Conservation (phyloP, 2,888 invertebrate genomes). For the Acronicta aceris region DNA sequence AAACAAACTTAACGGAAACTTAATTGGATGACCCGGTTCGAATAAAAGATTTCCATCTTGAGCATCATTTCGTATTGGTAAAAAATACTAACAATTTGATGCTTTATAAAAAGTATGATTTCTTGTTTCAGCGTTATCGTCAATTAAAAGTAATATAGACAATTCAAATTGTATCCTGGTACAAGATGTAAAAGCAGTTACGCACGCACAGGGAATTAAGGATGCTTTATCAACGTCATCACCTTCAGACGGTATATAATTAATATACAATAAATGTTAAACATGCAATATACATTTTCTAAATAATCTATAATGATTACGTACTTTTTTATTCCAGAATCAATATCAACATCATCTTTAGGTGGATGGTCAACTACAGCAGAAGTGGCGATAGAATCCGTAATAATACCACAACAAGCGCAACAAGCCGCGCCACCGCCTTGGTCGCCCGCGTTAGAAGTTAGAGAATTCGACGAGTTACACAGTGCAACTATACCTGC, state of each 20-base stretch:
- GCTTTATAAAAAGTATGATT: slow-evolving; percentile 37
- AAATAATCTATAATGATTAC: slow-evolving; percentile 24
- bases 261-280: slow-evolving; percentile 8
- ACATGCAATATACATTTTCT: neutral
- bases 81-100: slow-evolving; percentile 25
- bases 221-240: slow-evolving; percentile 90
- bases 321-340: slow-evolving; percentile 88
- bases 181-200: slow-evolving; percentile 96
- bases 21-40: slow-evolving; percentile 76
- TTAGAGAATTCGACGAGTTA: slow-evolving; percentile 95
- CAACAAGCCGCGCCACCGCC: slow-evolving; percentile 94
- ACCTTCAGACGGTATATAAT: slow-evolving; percentile 81
- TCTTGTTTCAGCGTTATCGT: slow-evolving; percentile 94
- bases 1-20: slow-evolving; percentile 75
- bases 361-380: slow-evolving; percentile 88
- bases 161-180: slow-evolving; percentile 96
- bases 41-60: slow-evolving; percentile 68
- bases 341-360: slow-evolving; percentile 87
- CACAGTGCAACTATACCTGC: slow-evolving; percentile 96
- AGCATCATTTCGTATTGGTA: slow-evolving; percentile 59
- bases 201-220: slow-evolving; percentile 95
- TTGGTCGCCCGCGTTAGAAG: slow-evolving; percentile 93
- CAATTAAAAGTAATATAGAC: slow-evolving; percentile 96
- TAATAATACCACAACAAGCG: slow-evolving; percentile 90
- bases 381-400: slow-evolving; percentile 88